phyloP scores from a whole-genome alignment of 2,888 invertebrate species.

The Lasioglossum zephyrum region DNA sequence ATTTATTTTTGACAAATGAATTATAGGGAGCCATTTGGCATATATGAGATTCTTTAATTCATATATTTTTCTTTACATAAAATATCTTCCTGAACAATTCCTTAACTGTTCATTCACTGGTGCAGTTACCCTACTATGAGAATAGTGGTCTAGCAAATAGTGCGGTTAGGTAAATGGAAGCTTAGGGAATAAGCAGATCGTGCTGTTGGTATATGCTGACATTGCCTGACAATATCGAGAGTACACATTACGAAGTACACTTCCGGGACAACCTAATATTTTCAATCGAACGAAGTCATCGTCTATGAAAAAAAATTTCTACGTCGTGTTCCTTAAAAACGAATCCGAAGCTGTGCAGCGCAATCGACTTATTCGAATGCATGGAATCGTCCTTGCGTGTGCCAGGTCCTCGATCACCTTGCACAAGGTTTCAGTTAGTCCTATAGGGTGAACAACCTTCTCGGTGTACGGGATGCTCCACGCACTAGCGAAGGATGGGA shows the following conservation, averaged over 20 bases:
- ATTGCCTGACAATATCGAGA: not conserved
- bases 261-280: not conserved
- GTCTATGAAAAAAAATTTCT: not conserved
- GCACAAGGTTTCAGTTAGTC: slow-evolving; percentile 44
- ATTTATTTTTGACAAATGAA: no score
- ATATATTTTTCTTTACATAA: no score
- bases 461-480: slow-evolving; percentile 53
- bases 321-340: not conserved
- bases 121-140: no score
- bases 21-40: no score
- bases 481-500: slow-evolving; percentile 62
- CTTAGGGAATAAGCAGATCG: no score
- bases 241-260: not conserved
- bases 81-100: no score
- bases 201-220: no score
- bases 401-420: not conserved
- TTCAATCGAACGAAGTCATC: not conserved
- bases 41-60: no score
- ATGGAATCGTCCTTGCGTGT: not conserved
- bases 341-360: not conserved
- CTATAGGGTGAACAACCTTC: slow-evolving; percentile 63
- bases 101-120: no score
- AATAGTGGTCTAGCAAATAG: no score
- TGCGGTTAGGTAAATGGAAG: no score
- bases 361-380: not conserved